Evolutionary conservation across 2,113 vertebrate species (phyloP).

Genomic region (Plotosus lineatus): DNA sequence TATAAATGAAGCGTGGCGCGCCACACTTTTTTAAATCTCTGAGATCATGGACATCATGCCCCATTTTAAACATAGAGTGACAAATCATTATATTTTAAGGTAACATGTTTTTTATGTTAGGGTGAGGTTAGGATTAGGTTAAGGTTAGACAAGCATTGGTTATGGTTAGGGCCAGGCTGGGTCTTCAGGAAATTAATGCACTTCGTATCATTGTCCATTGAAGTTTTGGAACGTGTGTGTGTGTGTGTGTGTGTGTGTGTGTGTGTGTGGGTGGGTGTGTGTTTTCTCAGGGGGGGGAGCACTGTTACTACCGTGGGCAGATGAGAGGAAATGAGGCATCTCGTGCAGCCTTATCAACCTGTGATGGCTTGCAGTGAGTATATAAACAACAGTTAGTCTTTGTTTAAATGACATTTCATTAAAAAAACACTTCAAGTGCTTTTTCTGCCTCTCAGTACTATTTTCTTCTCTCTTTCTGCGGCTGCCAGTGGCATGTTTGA

Average conservation of each 20-base stretch:
- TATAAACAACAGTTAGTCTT: neutral
- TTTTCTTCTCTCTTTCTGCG: constrained; percentile 50
- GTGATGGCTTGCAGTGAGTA: constrained; percentile 96
- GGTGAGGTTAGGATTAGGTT: too few species aligned
- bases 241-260: neutral
- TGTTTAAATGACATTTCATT: neutral
- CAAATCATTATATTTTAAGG: too few species aligned
- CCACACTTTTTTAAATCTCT: too few species aligned
- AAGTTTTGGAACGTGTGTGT: too few species aligned
- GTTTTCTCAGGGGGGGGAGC: constrained; percentile 87
- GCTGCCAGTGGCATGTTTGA: constrained; percentile 91
- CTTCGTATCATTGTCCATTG: too few species aligned
- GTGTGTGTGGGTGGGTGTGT: constrained; percentile 8
- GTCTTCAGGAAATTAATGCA: too few species aligned
- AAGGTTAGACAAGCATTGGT: too few species aligned
- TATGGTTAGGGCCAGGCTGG: too few species aligned
- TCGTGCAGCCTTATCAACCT: constrained; percentile 88
- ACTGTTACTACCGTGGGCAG: constrained; percentile 95
- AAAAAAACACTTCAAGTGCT: neutral
- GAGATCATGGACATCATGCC: too few species aligned
- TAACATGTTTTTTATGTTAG: too few species aligned
- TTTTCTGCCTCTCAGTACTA: neutral
- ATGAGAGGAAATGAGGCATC: constrained; percentile 85
- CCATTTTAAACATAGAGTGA: too few species aligned
- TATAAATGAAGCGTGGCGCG: too few species aligned